phyloP scores from a whole-genome alignment of 1,140 invertebrate genomes.

The Megathymus violae region DNA sequence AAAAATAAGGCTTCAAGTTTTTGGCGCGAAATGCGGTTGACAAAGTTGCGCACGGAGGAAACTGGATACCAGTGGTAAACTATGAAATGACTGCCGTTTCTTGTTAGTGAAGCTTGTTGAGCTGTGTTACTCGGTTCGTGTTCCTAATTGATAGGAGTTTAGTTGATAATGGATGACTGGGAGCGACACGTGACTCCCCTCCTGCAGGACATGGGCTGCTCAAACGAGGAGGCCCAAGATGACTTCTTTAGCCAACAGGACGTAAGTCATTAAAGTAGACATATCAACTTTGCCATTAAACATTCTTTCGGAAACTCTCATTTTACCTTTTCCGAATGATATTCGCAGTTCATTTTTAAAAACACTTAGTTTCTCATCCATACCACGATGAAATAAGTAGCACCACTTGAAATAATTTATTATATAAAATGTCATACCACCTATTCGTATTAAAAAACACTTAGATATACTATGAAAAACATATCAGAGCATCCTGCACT shows the following conservation, averaged over 20 bases:
- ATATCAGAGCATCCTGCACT: too few relatives aligned
- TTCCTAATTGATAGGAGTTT: slow-evolving; percentile 53
- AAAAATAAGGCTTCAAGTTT: slow-evolving; percentile 60
- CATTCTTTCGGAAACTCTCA: neutral
- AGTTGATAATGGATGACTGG: slow-evolving; percentile 82
- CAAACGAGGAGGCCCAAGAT: slow-evolving; percentile 79
- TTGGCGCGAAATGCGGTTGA: slow-evolving; percentile 70
- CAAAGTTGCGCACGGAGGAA: slow-evolving; percentile 16
- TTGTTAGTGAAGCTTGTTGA: slow-evolving; percentile 64
- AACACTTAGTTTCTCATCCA: neutral
- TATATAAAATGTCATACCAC: too few relatives aligned
- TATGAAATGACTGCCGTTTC: slow-evolving; percentile 52
- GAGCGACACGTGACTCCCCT: slow-evolving; percentile 82
- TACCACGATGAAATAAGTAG: too few relatives aligned
- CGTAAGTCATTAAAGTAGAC: slow-evolving; percentile 62
- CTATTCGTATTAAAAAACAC: too few relatives aligned
- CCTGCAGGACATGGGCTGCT: slow-evolving; percentile 82
- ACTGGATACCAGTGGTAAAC: slow-evolving; percentile 49
- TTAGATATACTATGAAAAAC: too few relatives aligned
- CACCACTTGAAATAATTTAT: too few relatives aligned
- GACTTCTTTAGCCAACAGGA: slow-evolving; percentile 83
- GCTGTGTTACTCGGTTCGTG: slow-evolving; percentile 61
- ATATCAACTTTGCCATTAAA: neutral
- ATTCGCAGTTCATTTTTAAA: neutral
- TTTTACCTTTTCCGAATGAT: neutral